Base-by-base conservation (phyloP, 2,797 vertebrate species). In the Dendrocincla tyrannina region DNA sequence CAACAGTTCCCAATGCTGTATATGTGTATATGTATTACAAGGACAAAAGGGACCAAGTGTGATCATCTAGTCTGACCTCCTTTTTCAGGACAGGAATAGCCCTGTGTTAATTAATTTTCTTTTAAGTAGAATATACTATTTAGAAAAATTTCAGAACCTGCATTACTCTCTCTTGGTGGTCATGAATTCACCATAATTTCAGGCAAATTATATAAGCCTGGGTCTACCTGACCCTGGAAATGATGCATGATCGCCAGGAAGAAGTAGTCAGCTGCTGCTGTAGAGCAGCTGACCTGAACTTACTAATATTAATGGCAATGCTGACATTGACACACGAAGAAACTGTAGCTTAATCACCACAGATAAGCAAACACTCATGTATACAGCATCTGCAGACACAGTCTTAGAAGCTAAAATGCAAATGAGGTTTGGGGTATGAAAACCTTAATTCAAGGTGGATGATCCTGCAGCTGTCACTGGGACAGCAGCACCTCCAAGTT, bases 71-170 rank as follows among this genome's bases (percentile, higher is more conserved):
- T 83, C 42, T 95, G 93, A 93, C 96, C 96, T 95, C 96, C 82
- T 96, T 96, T 96, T 88, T 44, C 78, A 89, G 94, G 52, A 95
- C 91, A 96, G 93, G 91, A 96, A 96, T 96, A 96, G 56, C 32
- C 64, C 76, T 75, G 82, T 95, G 76, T 96, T 96, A 96, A 96
- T 96, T 96, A 96, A 96, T 96, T 95, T 89, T 95, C 93, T 96
- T 95, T 91, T 83, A 95, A 95, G 95, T 94, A 67, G 93, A 96
- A 95, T 96, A 96, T 89, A 96, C 94, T 85, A 89, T 94, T 93
- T 95, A 67, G 80, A 93, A 94, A 85, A 89, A 91, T 10, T 47
- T 94, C 74, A 23, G 89, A 74, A 88, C 85, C 78, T 85, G 87
- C 82, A 42, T 95, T 85, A 53, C 85, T 80, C 47, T 67, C 42